Base-by-base conservation (phyloP, 1,140 invertebrate genomes). In the Maniola jurtina region DNA sequence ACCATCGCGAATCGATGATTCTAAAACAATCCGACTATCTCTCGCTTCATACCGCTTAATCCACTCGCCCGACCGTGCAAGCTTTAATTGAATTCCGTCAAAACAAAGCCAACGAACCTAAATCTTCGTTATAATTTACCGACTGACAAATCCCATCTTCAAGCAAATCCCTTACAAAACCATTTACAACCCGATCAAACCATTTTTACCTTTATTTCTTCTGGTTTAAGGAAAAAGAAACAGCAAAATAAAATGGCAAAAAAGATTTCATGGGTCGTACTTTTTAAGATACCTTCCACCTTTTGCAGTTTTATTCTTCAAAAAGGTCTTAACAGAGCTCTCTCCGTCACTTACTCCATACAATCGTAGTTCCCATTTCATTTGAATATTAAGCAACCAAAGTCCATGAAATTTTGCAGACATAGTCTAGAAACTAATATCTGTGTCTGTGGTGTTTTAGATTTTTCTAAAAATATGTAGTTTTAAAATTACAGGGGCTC, bases 11-110 rank as follows among this genome's bases (percentile, higher is more conserved):
- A 71, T 73, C 66, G 62, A 64, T 73, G 64, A 71, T 61, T 66
- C 61, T 55, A 64, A 68, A 55, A 71, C 64, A 74, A 64, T 64
- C 56, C 38, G 34, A 61, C 33, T 5, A 60, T 68, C 67, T 66
- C 70, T 66, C 63, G 69, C 55, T 52, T 65, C 55, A 55, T 36
- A 68, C 36, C 55, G 63, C 62, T 67, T 80, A 84, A 84, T 84
- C 82, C 74, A 70, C 76, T 81, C 77, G 77, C 57, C 61, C 56
- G 61, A 73, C 70, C 70, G 70, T 70, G 73, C 71, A 69, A 64
- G 75, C 64, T 76, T 76, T 84, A 79, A 79, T 84, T 82, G 73
- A 74, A 75, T 68, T 66, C 73, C 65, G 76, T 85, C 83, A 85
- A 83, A 85, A 85, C 81, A 83, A 57, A 74, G 55, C 68, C 66